Evolutionary conservation across 35 echinoderm and acorn worm species (phyloP).

Genomic region (Nesometra sesokonis): DNA sequence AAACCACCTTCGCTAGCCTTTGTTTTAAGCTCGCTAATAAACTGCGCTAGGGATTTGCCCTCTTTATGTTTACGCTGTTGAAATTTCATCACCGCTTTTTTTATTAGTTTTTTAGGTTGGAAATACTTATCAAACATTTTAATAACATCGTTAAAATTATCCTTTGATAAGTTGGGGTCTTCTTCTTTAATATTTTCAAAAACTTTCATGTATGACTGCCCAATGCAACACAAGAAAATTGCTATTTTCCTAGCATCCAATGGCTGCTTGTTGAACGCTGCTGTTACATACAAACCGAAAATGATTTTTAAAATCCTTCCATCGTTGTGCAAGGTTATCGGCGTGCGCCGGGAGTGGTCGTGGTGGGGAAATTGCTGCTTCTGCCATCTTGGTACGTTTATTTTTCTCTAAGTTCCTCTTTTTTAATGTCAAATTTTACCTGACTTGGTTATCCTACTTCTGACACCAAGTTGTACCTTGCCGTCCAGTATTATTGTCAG

Average conservation of each 20-base stretch:
- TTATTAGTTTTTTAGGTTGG: neutral
- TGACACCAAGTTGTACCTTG: neutral
- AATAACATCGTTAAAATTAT: neutral
- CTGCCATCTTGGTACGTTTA: too few relatives aligned
- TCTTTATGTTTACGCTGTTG: neutral
- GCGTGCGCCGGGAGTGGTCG: neutral
- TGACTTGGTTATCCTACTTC: neutral
- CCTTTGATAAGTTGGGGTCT: neutral
- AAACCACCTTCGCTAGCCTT: neutral
- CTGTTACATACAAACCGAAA: neutral
- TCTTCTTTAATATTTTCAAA: neutral
- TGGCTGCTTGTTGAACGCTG: neutral
- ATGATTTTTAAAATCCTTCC: neutral
- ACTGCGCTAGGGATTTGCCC: neutral
- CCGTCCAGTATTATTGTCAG: too few relatives aligned
- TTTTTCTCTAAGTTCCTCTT: neutral
- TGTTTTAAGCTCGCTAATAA: neutral
- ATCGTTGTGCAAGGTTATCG: neutral
- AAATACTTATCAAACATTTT: neutral
- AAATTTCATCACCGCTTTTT: neutral
- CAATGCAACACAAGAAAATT: neutral
- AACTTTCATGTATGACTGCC: neutral
- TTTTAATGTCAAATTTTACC: neutral
- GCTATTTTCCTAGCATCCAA: neutral
- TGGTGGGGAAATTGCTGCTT: neutral